phyloP scores from a whole-genome alignment of 2,888 invertebrate genomes.

The Drosophila neonasuta region DNA sequence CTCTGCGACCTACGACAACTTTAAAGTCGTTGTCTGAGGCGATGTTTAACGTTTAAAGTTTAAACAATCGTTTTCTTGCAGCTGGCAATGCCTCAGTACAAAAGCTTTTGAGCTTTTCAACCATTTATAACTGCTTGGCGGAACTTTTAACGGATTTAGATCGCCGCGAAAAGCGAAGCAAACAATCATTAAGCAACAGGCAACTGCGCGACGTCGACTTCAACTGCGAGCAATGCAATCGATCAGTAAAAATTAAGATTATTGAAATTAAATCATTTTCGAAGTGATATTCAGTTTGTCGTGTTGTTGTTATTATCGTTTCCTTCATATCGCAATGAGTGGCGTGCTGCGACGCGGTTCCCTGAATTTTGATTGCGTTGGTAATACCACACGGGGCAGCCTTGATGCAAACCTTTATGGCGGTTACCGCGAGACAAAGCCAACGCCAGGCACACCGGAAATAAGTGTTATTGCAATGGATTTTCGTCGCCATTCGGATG shows the following conservation, averaged over 20 bases:
- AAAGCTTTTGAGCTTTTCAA: conserved; percentile 56
- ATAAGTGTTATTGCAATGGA: conserved; percentile 80
- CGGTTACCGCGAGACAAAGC: conserved; percentile 74
- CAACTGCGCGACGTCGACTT: conserved; percentile 42
- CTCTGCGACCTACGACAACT: conserved; percentile 55
- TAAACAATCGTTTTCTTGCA: conserved; percentile 23
- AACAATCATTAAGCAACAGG: conserved; percentile 41
- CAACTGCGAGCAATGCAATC: conserved; percentile 35
- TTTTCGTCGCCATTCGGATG: conserved; percentile 79
- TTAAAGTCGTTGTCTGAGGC: conserved; percentile 40
- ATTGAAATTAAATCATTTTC: conserved; percentile 16
- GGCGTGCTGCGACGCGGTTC: conserved; percentile 80
- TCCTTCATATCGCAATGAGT: conserved; percentile 68
- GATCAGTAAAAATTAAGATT: conserved; percentile 41
- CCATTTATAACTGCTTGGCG: conserved; percentile 69
- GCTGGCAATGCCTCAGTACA: conserved; percentile 49
- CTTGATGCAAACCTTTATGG: conserved; percentile 75
- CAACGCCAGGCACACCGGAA: conserved; percentile 78
- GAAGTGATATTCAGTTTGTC: conserved; percentile 23
- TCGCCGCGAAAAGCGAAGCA: conserved; percentile 63
- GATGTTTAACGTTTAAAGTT: conserved; percentile 26
- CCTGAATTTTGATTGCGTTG: conserved; percentile 74
- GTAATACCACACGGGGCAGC: conserved; percentile 68
- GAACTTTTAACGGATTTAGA: conserved; percentile 77
- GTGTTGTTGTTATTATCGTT: not conserved